Percentiles rank a stretch among this genome's conserved stretches.
These are phyloP conservation scores for Meteorus colon DNA, from an alignment of 2,888 invertebrate genomes.

Conservation along the genomic window DNA sequence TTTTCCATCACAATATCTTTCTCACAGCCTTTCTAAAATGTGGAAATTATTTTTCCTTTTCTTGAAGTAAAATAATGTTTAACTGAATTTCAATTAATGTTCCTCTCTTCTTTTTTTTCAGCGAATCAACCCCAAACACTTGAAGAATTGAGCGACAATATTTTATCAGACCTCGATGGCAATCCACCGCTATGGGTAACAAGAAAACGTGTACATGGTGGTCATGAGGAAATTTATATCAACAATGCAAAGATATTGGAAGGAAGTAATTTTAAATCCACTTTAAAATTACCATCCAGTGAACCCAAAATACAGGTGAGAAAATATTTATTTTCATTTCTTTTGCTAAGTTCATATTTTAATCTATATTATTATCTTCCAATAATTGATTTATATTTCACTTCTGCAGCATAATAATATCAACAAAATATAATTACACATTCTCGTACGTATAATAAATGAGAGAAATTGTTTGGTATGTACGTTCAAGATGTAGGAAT, in stretches of 20 bases:
- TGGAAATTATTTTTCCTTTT: neutral
- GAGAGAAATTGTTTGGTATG: neutral
- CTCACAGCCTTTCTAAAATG: no score
- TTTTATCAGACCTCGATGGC: slow-evolving; percentile 87
- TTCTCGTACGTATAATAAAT: neutral
- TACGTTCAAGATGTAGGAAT: neutral
- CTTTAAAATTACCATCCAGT: slow-evolving; percentile 74
- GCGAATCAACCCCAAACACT: slow-evolving; percentile 84
- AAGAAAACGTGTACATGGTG: slow-evolving; percentile 78
- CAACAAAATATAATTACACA: neutral
- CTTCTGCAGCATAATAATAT: neutral
- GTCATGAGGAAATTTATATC: slow-evolving; percentile 84
- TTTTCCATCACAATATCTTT: neutral
- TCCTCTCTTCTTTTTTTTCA: slow-evolving; percentile 72
- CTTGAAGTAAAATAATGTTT: neutral
- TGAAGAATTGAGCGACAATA: slow-evolving; percentile 80
- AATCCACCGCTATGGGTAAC: slow-evolving; percentile 92
- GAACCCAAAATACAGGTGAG: slow-evolving; percentile 77
- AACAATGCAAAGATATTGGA: slow-evolving; percentile 89
- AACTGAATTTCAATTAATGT: neutral
- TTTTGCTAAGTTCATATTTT: neutral
- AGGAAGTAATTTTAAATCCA: slow-evolving; percentile 80
- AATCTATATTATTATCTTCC: neutral
- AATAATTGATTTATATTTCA: neutral
- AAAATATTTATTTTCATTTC: slow-evolving; percentile 29